Percentiles rank a stretch among this genome's conserved stretches.
Evolutionary conservation across 1,140 invertebrate species (phyloP).

Genomic region (Muscidifurax raptorellus): DNA sequence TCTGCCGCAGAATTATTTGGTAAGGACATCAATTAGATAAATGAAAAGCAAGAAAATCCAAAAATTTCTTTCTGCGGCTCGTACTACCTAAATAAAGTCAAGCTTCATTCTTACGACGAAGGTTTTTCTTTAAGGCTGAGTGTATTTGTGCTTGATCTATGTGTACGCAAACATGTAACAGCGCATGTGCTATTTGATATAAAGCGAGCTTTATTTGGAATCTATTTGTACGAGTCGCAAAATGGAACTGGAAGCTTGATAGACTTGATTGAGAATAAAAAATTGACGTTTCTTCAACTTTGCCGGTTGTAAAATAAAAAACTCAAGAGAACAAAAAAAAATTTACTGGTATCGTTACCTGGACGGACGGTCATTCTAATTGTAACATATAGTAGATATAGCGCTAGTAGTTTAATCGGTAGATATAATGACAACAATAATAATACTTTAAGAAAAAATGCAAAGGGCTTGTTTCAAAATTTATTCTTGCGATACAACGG

Average conservation of each 20-base stretch:
- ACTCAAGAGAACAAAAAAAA: constrained; percentile 28
- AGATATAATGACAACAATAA: constrained; percentile 50
- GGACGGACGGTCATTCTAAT: constrained; percentile 48
- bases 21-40: constrained; percentile 10
- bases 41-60: constrained; percentile 11
- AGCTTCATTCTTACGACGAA: constrained; percentile 8
- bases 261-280: constrained; percentile 20
- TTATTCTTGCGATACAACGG: constrained; percentile 32
- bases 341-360: constrained; percentile 50
- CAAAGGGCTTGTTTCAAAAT: constrained; percentile 44
- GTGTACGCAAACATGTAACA: constrained; percentile 14
- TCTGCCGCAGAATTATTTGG: constrained; percentile 1
- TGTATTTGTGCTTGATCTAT: constrained; percentile 29
- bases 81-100: background rate
- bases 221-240: constrained; percentile 1
- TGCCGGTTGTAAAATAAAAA: constrained; percentile 45
- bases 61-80: constrained; percentile 31
- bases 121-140: constrained; percentile 21
- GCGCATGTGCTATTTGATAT: constrained; percentile 37
- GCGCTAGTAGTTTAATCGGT: constrained; percentile 45
- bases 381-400: constrained; percentile 51
- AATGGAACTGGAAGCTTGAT: constrained; percentile 16
- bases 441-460: constrained; percentile 46
- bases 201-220: background rate
- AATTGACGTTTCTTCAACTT: constrained; percentile 40